Percentiles rank a stretch among this genome's conserved stretches.
Conservation (phyloP, 2,797 vertebrate genomes). For the Myotis myotis region DNA sequence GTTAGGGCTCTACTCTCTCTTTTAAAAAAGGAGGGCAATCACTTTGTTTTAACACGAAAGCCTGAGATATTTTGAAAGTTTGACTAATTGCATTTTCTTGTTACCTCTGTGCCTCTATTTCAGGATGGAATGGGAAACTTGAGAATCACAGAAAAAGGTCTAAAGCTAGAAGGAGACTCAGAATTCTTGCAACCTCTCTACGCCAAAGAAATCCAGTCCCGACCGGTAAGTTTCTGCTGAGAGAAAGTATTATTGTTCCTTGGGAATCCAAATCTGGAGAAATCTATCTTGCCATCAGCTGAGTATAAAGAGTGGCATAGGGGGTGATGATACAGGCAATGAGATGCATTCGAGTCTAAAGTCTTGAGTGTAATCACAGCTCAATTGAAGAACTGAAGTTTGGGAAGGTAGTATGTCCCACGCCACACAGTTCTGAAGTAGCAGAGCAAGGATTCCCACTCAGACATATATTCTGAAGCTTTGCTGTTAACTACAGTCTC, state of each 20-base stretch:
- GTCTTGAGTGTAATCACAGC: not conserved
- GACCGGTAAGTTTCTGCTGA: constrained; percentile 90
- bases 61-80: constrained; percentile 72
- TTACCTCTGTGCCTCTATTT: constrained; percentile 76
- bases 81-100: constrained; percentile 72
- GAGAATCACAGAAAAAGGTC: constrained; percentile 97
- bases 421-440: not conserved
- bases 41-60: constrained; percentile 61
- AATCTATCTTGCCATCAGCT: not conserved
- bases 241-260: not conserved
- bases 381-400: not conserved
- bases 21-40: not conserved
- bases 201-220: constrained; percentile 99
- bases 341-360: not conserved
- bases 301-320: not conserved
- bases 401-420: not conserved
- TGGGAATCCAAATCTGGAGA: not conserved
- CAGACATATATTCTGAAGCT: not conserved
- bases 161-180: constrained; percentile 97
- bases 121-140: constrained; percentile 99
- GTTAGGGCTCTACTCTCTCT: not conserved
- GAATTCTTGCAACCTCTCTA: constrained; percentile 99
- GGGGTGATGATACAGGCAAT: not conserved
- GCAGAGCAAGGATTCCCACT: not conserved
- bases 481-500: not conserved